phyloP scores from a whole-genome alignment of 2,888 invertebrate genomes.

The Monopis laevigella region DNA sequence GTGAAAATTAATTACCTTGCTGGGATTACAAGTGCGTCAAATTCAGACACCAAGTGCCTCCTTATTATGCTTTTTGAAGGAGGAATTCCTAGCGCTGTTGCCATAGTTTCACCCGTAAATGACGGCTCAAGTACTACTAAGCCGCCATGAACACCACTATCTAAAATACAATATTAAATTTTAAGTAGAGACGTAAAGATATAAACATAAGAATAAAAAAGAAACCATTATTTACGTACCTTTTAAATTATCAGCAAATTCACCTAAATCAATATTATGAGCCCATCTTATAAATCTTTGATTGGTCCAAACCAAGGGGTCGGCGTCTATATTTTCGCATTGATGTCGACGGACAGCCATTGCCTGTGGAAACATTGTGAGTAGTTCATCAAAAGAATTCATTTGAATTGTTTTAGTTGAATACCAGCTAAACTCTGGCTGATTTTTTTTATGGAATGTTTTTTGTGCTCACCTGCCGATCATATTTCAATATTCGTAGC shows the following conservation, averaged over 20 bases:
- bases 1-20: no score
- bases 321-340: constrained; percentile 87
- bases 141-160: constrained; percentile 95
- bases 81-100: constrained; percentile 90
- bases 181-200: not conserved
- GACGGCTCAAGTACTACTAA: constrained; percentile 92
- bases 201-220: no score
- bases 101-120: constrained; percentile 95
- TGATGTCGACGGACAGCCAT: constrained; percentile 87
- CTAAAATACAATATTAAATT: constrained; percentile 45
- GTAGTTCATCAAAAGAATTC: no score
- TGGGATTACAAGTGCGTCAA: constrained; percentile 89
- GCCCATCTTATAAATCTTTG: constrained; percentile 95
- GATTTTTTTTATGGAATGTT: not conserved
- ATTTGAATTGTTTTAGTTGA: no score
- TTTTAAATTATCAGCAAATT: constrained; percentile 93
- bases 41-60: constrained; percentile 89
- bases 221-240: no score
- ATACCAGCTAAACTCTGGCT: not conserved
- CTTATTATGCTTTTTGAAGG: constrained; percentile 93
- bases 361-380: constrained; percentile 61
- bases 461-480: constrained; percentile 78
- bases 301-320: constrained; percentile 96
- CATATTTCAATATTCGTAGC: constrained; percentile 90
- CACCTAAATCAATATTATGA: constrained; percentile 90